Evolutionary conservation across 2,113 vertebrate species (phyloP).

Genomic region (Hemiprocne comata): DNA sequence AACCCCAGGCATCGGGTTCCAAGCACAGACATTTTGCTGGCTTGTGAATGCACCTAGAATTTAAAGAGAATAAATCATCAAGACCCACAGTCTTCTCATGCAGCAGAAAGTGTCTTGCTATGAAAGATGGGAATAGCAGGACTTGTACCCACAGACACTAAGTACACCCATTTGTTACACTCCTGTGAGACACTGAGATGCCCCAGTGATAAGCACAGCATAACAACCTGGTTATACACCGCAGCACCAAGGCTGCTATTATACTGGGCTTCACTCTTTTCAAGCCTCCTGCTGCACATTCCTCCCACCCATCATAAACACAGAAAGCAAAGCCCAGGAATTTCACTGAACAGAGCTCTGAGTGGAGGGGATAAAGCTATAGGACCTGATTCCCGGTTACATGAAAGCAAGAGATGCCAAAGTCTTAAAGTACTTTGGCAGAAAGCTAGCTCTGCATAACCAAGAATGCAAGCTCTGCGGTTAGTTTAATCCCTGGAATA

Average conservation of each 20-base stretch:
- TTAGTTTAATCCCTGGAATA: slow-evolving; percentile 52
- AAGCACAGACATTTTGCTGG: fast-evolving
- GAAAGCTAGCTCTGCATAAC: background rate
- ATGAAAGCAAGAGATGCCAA: slow-evolving; percentile 59
- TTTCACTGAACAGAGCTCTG: slow-evolving; percentile 1
- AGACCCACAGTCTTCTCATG: fast-evolving
- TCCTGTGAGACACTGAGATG: fast-evolving
- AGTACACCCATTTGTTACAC: background rate
- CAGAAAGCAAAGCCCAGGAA: background rate
- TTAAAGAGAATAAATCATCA: background rate
- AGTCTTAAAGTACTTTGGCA: slow-evolving; percentile 60
- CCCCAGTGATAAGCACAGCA: background rate
- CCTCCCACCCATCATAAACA: background rate
- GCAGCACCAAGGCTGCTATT: background rate
- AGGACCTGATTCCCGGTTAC: background rate
- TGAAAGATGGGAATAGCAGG: fast-evolving
- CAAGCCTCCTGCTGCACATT: background rate
- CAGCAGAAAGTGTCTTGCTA: background rate
- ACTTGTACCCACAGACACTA: fast-evolving
- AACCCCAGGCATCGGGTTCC: fast-evolving
- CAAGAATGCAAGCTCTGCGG: slow-evolving; percentile 53
- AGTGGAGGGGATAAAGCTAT: slow-evolving; percentile 1
- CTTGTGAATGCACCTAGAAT: fast-evolving
- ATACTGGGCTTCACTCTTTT: background rate
- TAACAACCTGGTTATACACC: background rate